Percentiles rank a stretch among this genome's conserved stretches.
Evolutionary conservation across 2,113 vertebrate genomes (phyloP).

Genomic region (Promerops cafer): DNA sequence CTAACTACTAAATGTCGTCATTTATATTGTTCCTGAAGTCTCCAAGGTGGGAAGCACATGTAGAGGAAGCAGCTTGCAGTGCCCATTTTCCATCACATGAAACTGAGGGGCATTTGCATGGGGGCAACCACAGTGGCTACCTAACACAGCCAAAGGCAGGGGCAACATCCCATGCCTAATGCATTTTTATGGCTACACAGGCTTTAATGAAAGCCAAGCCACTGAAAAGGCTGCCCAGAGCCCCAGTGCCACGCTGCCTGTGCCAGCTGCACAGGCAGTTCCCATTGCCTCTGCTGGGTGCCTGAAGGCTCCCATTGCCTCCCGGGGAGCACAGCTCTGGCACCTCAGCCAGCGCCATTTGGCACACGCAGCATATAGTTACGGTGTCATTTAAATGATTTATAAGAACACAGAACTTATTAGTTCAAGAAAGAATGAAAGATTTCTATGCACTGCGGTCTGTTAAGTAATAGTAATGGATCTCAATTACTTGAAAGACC

Average conservation of each 20-base stretch:
- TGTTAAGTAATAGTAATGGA: slow-evolving; percentile 45
- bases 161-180: accelerated
- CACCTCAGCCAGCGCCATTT: background rate
- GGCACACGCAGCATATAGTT: background rate
- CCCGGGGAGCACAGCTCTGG: background rate
- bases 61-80: background rate
- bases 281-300: accelerated
- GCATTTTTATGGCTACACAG: accelerated
- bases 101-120: background rate
- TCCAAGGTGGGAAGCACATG: background rate
- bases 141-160: background rate
- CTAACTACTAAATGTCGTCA: background rate
- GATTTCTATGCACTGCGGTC: background rate
- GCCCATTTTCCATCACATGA: background rate
- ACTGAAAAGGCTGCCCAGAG: background rate
- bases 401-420: background rate
- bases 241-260: accelerated
- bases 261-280: background rate
- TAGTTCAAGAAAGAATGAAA: slow-evolving; percentile 15
- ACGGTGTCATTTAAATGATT: background rate
- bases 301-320: background rate
- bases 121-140: accelerated
- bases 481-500: slow-evolving; percentile 36
- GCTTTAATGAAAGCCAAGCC: background rate
- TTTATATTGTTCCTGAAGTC: background rate